phyloP scores from a whole-genome alignment of 2,797 vertebrate genomes.

The Pantherophis vulpinus region DNA sequence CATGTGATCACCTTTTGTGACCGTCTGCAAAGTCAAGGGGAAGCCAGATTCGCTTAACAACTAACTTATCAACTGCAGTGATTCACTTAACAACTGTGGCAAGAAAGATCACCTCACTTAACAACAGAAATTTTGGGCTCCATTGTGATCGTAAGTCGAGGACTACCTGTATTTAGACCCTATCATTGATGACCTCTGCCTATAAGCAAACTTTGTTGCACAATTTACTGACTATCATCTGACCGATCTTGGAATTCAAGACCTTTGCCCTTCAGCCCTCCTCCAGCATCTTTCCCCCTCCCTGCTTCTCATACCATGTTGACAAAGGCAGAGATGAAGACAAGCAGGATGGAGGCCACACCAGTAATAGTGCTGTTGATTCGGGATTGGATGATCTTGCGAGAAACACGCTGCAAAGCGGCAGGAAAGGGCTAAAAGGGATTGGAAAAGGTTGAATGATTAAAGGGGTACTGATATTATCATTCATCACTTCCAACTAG shows the following conservation, averaged over 20 bases:
- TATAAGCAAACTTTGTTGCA: background rate
- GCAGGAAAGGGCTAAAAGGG: slow-evolving; percentile 80
- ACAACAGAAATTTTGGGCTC: background rate
- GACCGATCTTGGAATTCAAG: background rate
- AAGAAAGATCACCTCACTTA: background rate
- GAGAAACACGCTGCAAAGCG: slow-evolving; percentile 84
- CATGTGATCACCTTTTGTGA: background rate
- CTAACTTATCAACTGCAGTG: background rate
- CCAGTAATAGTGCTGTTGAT: slow-evolving; percentile 88
- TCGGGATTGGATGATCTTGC: slow-evolving; percentile 88
- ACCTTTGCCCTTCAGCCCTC: background rate
- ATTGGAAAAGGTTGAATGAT: background rate
- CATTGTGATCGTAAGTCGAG: background rate
- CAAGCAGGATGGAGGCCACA: slow-evolving; percentile 86
- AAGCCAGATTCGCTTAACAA: background rate
- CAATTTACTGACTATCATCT: background rate
- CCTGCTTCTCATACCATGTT: slow-evolving; percentile 81
- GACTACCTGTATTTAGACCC: background rate
- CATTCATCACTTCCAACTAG: too few relatives aligned
- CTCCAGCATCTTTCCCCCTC: rapidly evolving
- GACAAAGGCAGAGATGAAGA: slow-evolving; percentile 87
- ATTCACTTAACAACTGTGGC: background rate
- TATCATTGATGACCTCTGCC: background rate
- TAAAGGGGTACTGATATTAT: background rate
- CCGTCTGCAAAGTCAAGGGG: background rate